Evolutionary conservation across 1,140 invertebrate species (phyloP).

Genomic region (Drosophila sucinea): DNA sequence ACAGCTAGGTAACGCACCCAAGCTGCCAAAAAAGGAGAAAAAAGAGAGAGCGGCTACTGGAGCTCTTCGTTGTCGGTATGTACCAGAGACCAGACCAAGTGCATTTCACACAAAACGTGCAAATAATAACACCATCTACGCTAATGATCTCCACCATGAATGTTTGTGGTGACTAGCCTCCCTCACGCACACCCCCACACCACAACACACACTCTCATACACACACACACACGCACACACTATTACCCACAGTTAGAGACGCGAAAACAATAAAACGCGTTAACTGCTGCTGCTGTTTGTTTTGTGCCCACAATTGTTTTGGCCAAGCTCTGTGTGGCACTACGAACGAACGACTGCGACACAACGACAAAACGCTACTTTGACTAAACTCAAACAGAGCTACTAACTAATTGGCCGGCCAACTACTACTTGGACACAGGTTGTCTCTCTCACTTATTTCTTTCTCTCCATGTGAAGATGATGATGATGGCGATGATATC

Average conservation of each 20-base stretch:
- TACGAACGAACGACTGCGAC: background rate
- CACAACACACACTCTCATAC: slow-evolving; percentile 16
- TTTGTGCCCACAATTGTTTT: slow-evolving; percentile 60
- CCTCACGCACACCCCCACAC: slow-evolving; percentile 44
- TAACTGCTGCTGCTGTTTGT: slow-evolving; percentile 62
- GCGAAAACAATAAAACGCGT: slow-evolving; percentile 74
- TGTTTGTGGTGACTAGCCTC: slow-evolving; percentile 29
- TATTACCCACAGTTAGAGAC: slow-evolving; percentile 44
- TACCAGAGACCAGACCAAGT: slow-evolving; percentile 44
- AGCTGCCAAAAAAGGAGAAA: background rate
- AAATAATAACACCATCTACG: slow-evolving; percentile 80
- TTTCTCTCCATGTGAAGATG: slow-evolving; percentile 35
- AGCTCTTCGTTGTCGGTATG: background rate
- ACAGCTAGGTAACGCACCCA: slow-evolving; percentile 28
- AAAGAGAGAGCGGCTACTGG: background rate
- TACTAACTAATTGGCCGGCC: slow-evolving; percentile 54
- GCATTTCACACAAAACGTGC: slow-evolving; percentile 76
- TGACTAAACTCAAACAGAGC: slow-evolving; percentile 37
- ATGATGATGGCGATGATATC: slow-evolving; percentile 31
- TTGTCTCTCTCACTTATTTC: slow-evolving; percentile 14
- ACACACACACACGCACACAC: slow-evolving; percentile 22
- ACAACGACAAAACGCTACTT: slow-evolving; percentile 17
- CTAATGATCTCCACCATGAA: slow-evolving; percentile 75
- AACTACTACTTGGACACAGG: slow-evolving; percentile 11
- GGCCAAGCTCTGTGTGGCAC: slow-evolving; percentile 28